Base-by-base conservation (phyloP, 1,140 invertebrate species). In the Cecropterus lyciades region DNA sequence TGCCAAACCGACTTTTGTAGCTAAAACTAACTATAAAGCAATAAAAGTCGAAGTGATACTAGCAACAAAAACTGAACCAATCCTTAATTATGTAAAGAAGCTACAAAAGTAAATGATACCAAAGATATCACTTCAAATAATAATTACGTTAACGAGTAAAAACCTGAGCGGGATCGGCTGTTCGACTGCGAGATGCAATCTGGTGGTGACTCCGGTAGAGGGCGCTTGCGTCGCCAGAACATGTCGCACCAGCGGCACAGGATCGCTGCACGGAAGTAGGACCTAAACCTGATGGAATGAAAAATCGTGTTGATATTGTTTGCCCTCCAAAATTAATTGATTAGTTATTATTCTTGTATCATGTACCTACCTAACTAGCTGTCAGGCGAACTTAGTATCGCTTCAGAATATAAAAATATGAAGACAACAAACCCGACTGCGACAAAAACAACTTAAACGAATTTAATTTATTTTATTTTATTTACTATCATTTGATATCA, bases 101-200 rank as follows among this genome's bases (percentile, higher is more conserved):
- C 20, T 37, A 48, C 42, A 16, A 30, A 17, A 48, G 24, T 52
- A 43, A 69, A 77, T 71, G 48, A 73, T 77, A 85, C 70, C 70
- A 79, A 74, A 80, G 62, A 66, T 75, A 87, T 83, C 76, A 86
- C 77, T 86, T 82, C 64, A 72, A 84, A 79, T 73, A 84, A 88
- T 91, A 91, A 90, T 91, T 91, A 91, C 87, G 89, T 91, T 89
- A 91, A 91, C 86, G 87, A 89, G 89, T 91, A 91, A 91, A 91
- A 90, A 90, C 89, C 89, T 91, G 89, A 91, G 77, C 87, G 77
- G 79, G 87, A 91, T 87, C 87, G 78, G 80, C 85, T 89, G 65
- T 80, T 84, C 9, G 87, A 90, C 71, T 89, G 86, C 0, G 87
- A 90, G 49, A 80, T 63, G 59, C 75, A 81, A 45, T 91, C 87